phyloP scores from a whole-genome alignment of 2,797 vertebrate species.

The Macropodus opercularis region DNA sequence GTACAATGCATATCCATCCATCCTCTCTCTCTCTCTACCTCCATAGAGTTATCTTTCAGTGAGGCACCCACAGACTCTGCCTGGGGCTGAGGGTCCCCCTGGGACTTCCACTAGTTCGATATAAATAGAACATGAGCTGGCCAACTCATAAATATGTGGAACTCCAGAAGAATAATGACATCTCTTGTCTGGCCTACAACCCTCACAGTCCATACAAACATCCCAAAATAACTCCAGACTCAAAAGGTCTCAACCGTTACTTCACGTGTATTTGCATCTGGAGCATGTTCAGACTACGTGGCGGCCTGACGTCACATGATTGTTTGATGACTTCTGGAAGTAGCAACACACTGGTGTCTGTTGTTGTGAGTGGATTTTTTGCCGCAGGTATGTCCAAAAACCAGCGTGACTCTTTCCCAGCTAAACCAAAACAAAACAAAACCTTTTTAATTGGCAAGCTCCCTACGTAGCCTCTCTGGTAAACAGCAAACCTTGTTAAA shows the following conservation, averaged over 20 bases:
- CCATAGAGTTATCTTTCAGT: constrained; percentile 62
- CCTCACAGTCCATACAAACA: constrained; percentile 62
- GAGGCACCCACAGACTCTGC: constrained; percentile 68
- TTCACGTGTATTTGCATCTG: constrained; percentile 33
- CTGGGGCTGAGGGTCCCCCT: constrained; percentile 63
- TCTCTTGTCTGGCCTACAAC: constrained; percentile 71
- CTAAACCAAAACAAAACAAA: constrained; percentile 12
- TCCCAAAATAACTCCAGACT: constrained; percentile 60
- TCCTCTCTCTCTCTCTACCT: constrained; percentile 29
- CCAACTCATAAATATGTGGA: constrained; percentile 76
- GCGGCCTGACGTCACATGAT: too few species aligned
- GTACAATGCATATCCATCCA: constrained; percentile 46
- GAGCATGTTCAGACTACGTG: constrained; percentile 20
- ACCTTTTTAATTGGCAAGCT: constrained; percentile 25
- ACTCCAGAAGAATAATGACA: constrained; percentile 73
- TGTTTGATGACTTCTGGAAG: too few species aligned
- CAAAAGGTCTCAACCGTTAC: constrained; percentile 26
- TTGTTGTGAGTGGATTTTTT: constrained; percentile 6
- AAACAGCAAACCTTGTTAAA: constrained; percentile 30
- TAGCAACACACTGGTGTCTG: neutral
- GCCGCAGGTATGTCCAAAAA: constrained; percentile 12
- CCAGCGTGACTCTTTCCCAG: constrained; percentile 7
- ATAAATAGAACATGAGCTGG: constrained; percentile 79
- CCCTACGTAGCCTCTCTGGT: constrained; percentile 3
- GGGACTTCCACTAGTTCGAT: constrained; percentile 72